These are phyloP conservation scores for Erethizon dorsatum DNA, from an alignment of 2,797 vertebrate species.

Conservation along the genomic window DNA sequence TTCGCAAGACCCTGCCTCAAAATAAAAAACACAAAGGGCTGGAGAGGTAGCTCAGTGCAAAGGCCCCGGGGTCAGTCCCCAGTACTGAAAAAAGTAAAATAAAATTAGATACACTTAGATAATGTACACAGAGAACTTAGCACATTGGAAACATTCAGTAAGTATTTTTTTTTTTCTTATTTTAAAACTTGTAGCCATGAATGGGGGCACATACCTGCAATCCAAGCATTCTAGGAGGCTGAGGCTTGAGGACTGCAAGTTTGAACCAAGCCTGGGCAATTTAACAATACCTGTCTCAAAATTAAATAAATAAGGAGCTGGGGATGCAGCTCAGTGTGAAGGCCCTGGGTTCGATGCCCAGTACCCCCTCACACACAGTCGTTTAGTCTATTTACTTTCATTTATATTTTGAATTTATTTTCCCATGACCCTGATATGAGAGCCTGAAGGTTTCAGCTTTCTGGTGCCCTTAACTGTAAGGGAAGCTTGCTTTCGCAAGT, in stretches of 20 bases:
- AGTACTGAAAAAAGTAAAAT: not conserved
- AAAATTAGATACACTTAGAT: not conserved
- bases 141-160: not conserved
- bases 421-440: not conserved
- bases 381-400: not conserved
- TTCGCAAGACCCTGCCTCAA: not conserved
- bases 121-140: not conserved
- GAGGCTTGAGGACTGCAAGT: not conserved
- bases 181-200: not conserved
- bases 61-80: not conserved
- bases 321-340: not conserved
- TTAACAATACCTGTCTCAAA: not conserved
- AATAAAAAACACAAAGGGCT: not conserved
- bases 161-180: not conserved
- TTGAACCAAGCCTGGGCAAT: not conserved
- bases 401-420: constrained; percentile 24
- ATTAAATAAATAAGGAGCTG: not conserved
- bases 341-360: not conserved
- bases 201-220: not conserved
- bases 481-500: not conserved
- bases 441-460: not conserved
- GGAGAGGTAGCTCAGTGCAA: not conserved
- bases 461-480: not conserved
- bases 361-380: not conserved
- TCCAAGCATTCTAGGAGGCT: not conserved